Conservation (phyloP, 2,113 vertebrate species). For the Girardinichthys multiradiatus region DNA sequence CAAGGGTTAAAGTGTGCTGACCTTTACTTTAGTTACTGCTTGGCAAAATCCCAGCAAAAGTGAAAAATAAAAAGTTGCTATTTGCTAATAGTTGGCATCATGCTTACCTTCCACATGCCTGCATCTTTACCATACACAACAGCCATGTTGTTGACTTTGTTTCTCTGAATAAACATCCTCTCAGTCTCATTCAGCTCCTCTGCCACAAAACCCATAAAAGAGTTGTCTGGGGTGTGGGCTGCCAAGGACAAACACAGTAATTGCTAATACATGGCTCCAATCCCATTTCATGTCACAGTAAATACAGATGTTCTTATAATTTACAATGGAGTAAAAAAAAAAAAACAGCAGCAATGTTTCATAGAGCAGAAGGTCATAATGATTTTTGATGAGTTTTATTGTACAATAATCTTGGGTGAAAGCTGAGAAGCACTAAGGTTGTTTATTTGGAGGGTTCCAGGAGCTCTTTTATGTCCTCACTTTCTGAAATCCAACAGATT, state of each 20-base stretch:
- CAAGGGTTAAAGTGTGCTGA: neutral
- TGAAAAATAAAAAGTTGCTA: neutral
- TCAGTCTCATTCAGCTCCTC: conserved; percentile 93
- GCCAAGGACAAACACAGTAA: conserved; percentile 53
- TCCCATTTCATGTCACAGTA: conserved; percentile 27
- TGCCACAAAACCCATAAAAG: conserved; percentile 97
- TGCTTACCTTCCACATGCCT: conserved; percentile 96
- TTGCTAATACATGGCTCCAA: conserved; percentile 14
- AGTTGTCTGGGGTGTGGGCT: conserved; percentile 99
- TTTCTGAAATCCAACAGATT: neutral
- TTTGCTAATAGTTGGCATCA: neutral
- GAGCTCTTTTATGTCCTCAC: neutral
- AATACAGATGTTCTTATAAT: conserved; percentile 5
- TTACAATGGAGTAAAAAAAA: conserved; percentile 15
- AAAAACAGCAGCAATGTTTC: neutral
- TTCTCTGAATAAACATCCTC: conserved; percentile 83
- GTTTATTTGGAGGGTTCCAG: neutral
- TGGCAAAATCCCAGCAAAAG: neutral
- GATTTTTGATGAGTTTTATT: neutral
- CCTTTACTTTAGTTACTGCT: neutral
- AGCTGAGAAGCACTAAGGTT: neutral
- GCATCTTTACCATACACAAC: conserved; percentile 96
- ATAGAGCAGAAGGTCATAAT: neutral
- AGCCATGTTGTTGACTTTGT: conserved; percentile 93
- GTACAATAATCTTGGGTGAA: neutral